Base-by-base conservation (phyloP, 2,888 invertebrate genomes). In the Synergus umbraculus region DNA sequence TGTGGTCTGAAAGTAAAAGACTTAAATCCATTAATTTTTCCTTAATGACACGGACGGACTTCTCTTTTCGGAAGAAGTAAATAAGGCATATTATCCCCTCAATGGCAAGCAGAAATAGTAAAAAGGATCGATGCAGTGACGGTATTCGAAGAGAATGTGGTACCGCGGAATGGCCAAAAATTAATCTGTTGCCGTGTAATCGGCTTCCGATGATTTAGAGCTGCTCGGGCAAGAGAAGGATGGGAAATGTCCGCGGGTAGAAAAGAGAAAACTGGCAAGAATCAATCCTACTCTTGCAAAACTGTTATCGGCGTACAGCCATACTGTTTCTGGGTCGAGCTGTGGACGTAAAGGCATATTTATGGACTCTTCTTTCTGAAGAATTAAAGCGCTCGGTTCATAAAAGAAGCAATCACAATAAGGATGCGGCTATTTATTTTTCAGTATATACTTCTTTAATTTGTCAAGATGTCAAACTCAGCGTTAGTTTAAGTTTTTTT, bases 171-270 rank as follows among this genome's bases (percentile, higher is more conserved):
- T 81, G 77, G 82, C 81, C 86, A 88, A 88, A 89, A 91, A 92
- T 91, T 91, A 91, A 91, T 91, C 90, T 88, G 88, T 88, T 88
- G 86, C 85, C 85, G 83, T 83, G 87, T 91, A 92, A 91, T 91
- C 91, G 90, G 91, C 90, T 91, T 92, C 85, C 82, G 79, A 82
- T 89, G 89, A 89, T 90, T 89, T 89, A 89, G 83, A 81, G 85
- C 80, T 84, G 80, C 84, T 81, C 83, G 85, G 81, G 85, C 82
- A 81, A 83, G 85, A 84, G 82, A 81, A 83, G 86, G 85, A 86
- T 79, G 84, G 85, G 86, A 84, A 86, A 85, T 82, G 85, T 83
- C 85, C 79, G 65, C 79, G 81, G 80, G 79, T 76, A 76, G 83
- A 83, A 86, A 83, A 85, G 82, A 79, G 82, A 85, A 82, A 79